Base-by-base conservation (phyloP, 2,888 invertebrate genomes). In the Diaprepes abbreviatus region DNA sequence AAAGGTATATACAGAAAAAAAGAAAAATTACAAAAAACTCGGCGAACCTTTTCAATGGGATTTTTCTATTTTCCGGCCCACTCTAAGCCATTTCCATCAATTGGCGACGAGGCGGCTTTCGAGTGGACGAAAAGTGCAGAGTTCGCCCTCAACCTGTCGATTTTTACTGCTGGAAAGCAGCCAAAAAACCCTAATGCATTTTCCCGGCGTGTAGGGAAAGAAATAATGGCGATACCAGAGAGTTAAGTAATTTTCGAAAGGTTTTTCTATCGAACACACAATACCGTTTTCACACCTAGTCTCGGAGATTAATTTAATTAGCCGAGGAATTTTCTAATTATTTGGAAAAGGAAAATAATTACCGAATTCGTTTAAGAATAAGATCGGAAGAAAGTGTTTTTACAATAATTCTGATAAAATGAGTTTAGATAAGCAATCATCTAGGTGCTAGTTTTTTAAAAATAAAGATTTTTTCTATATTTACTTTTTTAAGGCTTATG, bases 131-230 rank as follows among this genome's bases (percentile, higher is more conserved):
- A 54, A 65, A 65, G 64, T 65, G 64, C 55, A 52, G 16, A 54
- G 55, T 65, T 65, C 55, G 19, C 64, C 21, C 35, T 55, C 24
- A 57, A 65, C 64, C 64, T 65, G 64, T 65, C 64, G 64, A 65
- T 65, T 65, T 65, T 65, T 45, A 55, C 55, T 19, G 14, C 36
- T 65, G 64, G 64, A 65, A 28, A 31, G 45, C 43, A 33, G 54
- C 64, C 64, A 65, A 65, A 65, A 64, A 52, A 21, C 31, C 33
- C 57, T 65, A 65, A 65, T 65, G 64, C 64, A 65, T 65, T 65
- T 65, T 65, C 45, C 21, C 64, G 40, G 24, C 40, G 28, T 50
- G 38, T 54, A 52, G 38, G 54, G 54, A 36, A 52, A 24, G 35
- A 57, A 54, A 55, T 65, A 54, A 54, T 55, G 35, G 52, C 38